Percentiles rank a stretch among this genome's conserved stretches.
Conservation (phyloP, 2,888 invertebrate species). For the Erpobdella octoculata region DNA sequence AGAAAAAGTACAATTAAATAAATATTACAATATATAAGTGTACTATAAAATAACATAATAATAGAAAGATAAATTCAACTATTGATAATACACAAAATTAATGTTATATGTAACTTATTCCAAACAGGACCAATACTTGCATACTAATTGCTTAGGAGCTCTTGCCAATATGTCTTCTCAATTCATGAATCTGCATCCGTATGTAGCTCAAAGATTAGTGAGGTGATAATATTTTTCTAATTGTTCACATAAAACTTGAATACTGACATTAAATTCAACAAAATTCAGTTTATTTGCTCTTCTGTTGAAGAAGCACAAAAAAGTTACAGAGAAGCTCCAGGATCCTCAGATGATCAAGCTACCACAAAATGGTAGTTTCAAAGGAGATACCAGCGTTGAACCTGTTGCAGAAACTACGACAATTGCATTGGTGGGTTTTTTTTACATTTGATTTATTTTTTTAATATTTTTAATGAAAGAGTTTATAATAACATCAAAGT, state of each 20-base stretch:
- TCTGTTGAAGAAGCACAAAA: slow-evolving; percentile 69
- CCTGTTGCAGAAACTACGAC: neutral
- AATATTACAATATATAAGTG: no score
- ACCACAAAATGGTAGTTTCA: no score
- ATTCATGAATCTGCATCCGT: slow-evolving; percentile 84
- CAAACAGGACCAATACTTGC: slow-evolving; percentile 87
- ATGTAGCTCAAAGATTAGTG: slow-evolving; percentile 86
- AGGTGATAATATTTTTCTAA: slow-evolving; percentile 42
- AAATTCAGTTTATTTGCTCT: slow-evolving; percentile 72
- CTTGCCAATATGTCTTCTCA: slow-evolving; percentile 92
- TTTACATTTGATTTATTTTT: neutral
- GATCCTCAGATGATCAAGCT: no score
- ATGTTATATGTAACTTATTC: no score
- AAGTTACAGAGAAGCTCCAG: slow-evolving; percentile 49
- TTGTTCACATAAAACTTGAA: neutral
- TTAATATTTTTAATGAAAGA: neutral
- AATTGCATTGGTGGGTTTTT: no score
- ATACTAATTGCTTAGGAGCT: slow-evolving; percentile 95
- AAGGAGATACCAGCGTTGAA: neutral
- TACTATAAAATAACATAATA: no score
- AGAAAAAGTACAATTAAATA: no score
- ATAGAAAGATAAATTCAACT: no score
- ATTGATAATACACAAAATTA: no score
- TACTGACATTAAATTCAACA: neutral
- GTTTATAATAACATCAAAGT: neutral